Conservation (phyloP, 2,888 invertebrate genomes). For the Caenorhabditis auriculariae region DNA sequence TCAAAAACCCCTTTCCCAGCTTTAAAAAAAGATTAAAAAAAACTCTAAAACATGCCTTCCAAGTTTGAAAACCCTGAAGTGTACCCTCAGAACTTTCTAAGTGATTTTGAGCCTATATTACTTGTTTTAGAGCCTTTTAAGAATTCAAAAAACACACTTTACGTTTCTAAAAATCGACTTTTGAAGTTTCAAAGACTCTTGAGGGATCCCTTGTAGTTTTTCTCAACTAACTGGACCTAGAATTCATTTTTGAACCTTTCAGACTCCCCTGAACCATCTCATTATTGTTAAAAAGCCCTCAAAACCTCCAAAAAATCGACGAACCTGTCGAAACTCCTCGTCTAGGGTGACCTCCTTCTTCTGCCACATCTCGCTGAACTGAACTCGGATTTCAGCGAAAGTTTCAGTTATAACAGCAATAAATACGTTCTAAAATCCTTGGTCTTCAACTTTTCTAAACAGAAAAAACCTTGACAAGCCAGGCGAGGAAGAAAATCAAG, state of each 20-base stretch:
- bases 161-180: no score
- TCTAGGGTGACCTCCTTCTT: slow-evolving; percentile 59
- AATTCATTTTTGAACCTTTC: no score
- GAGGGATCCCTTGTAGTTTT: no score
- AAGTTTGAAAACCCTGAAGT: no score
- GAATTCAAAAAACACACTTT: no score
- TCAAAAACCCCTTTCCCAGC: no score
- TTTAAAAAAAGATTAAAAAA: no score
- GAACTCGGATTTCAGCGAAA: slow-evolving; percentile 77
- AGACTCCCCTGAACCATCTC: background rate
- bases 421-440: slow-evolving; percentile 80
- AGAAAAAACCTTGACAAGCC: slow-evolving; percentile 82
- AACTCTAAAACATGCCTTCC: no score
- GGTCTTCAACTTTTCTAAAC: background rate
- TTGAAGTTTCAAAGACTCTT: background rate
- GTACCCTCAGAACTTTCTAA: no score
- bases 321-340: slow-evolving; percentile 54
- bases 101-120: no score
- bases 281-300: background rate
- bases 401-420: slow-evolving; percentile 93
- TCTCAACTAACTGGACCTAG: no score
- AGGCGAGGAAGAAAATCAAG: slow-evolving; percentile 98
- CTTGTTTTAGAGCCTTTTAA: no score
- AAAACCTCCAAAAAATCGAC: background rate
- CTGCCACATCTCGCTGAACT: slow-evolving; percentile 98